These are phyloP conservation scores for Eudasyphora cyanicolor DNA, from an alignment of 2,888 invertebrate species.

Conservation along the genomic window DNA sequence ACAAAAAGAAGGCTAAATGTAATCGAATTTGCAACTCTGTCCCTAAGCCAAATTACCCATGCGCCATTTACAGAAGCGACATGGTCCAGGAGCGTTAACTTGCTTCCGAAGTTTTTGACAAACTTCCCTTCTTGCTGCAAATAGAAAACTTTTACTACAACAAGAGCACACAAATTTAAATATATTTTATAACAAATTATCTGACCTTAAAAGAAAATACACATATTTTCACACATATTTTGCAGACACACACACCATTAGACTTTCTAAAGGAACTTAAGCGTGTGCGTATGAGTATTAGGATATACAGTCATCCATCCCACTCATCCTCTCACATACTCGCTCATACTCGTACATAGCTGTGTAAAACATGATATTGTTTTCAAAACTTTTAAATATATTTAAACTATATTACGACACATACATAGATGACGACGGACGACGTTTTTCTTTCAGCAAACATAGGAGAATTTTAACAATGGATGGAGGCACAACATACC, in stretches of 20 bases:
- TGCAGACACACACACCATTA: not conserved
- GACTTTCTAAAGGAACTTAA: too few species aligned
- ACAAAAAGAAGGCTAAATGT: not conserved
- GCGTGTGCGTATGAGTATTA: not conserved
- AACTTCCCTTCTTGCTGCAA: not conserved
- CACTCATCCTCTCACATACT: not conserved
- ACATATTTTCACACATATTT: not conserved
- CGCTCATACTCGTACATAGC: not conserved
- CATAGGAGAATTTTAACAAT: too few species aligned
- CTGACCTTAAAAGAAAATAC: not conserved
- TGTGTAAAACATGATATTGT: not conserved
- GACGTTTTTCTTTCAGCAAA: too few species aligned
- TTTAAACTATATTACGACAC: not conserved
- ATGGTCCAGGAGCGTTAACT: not conserved
- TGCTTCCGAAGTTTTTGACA: not conserved
- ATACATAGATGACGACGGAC: not conserved
- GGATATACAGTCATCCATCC: too few species aligned
- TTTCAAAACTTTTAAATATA: not conserved
- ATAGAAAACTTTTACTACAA: not conserved
- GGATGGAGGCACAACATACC: not conserved
- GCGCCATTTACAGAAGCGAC: not conserved
- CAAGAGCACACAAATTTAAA: conserved; percentile 3
- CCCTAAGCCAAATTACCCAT: not conserved
- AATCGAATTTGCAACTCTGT: not conserved
- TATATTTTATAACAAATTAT: conserved; percentile 20